Base-by-base conservation (phyloP, 1,140 invertebrate genomes). In the Lepidurus apus region DNA sequence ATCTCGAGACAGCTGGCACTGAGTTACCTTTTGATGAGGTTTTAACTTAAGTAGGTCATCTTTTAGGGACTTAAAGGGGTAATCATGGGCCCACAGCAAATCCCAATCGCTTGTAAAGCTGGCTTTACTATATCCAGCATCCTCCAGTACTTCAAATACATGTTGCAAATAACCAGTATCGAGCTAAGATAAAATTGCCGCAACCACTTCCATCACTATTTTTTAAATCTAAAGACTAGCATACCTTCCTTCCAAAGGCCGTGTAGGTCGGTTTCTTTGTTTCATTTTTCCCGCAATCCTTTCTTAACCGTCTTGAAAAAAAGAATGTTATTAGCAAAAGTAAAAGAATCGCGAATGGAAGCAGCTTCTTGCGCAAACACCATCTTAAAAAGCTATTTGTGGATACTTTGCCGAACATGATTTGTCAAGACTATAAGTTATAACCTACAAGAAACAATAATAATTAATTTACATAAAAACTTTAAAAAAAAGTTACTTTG, bases 1-100 rank as follows among this genome's bases (percentile, higher is more conserved):
- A 44, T 1, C 42, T n/a, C 24, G 45, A 80, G 5, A 73, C 42
- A 42, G 9, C 0, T 11, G 7, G 21, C 6, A 10, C 5, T 77
- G 10, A 77, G 42, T 81, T 81, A 88, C 87, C 83, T 88, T 91
- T 83, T 97, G 95, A 86, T 93, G 86, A 8, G 88, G 82, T 82
- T 91, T 90, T 17, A 96, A 83, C 81, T 88, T 88, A 78, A 86
- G 88, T 11, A 94, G 83, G 80, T 88, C 84, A 0, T 88, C 83
- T 42, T 89, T 86, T 4, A 93, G 82, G 1, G 84, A 85, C 73
- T 87, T 86, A 83, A 97, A 98, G 4, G 95, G 96, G 85, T 96
- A 98, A 82, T 96, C 93, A 85, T 97, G 94, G 1, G 95, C 91
- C 96, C 96, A 98, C 7, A 98, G 84, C 5, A 98, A 86, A 83